Base-by-base conservation (phyloP, 2,113 vertebrate species). In the Brienomyrus longianalis region DNA sequence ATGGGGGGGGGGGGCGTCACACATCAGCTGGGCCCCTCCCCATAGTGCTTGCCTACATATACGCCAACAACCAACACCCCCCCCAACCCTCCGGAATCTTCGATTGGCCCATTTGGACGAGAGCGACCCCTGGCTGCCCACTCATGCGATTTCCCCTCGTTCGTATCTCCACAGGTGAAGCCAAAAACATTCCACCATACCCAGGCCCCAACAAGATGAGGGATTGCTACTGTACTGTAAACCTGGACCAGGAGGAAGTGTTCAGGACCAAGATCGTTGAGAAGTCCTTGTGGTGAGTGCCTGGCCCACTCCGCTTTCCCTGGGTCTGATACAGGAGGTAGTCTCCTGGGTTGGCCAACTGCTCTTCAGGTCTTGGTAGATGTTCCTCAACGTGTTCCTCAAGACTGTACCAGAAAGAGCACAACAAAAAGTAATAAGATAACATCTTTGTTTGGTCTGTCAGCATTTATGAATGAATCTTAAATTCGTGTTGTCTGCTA, bases 221-320 rank as follows among this genome's bases (percentile, higher is more conserved):
- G 80, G 98, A 99, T 91, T 99, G 98, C 93, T 99, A 98, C 95
- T 99, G 98, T 94, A 99, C 98, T 0, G 98, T 99, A 91, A 99
- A 99, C 96, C 96, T 99, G 95, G 98, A 99, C 96, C 98, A 98
- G 94, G 98, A 99, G 91, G 98, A 99, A 92, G 98, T 99, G 91
- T 99, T 99, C 95, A 96, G 98, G 95, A 99, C 98, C 95, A 98
- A 99, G 95, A 98, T 98, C 39, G 96, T 99, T 39, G 98, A 99
- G 94, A 99, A 99, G 92, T 99, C 98, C 0, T 95, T 97, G 94
- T 96, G 96, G 97, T 97, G 96, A 95, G 0, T 51, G 48, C 88
- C 19, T 31, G 1, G 23, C 47, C 35, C 35, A 19, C 35, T 15
- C 31, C 1, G 8, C 84, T 86, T 52, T 31, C 10, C 3, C 10